Conservation (phyloP, 2,797 vertebrate species). For the Micromesistius poutassou region DNA sequence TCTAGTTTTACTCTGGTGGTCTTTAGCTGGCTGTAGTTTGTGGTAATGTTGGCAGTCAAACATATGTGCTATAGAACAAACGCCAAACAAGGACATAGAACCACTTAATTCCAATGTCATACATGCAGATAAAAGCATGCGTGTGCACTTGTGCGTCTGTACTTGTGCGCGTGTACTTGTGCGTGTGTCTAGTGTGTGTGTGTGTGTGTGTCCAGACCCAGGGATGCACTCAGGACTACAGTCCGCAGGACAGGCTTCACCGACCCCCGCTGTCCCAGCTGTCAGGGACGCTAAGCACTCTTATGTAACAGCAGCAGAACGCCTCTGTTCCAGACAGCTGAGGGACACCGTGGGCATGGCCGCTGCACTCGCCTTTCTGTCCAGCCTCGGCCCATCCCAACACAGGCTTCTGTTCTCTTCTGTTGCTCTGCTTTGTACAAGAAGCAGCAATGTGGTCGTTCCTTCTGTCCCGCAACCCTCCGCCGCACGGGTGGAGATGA, state of each 20-base stretch:
- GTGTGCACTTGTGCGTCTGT: too few species aligned
- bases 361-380: background rate
- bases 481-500: too few species aligned
- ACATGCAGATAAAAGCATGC: too few species aligned
- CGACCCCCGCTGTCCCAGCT: slow-evolving; percentile 42
- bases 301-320: slow-evolving; percentile 65
- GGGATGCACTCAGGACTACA: background rate
- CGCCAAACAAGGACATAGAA: background rate
- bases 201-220: background rate
- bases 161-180: too few species aligned
- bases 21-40: background rate
- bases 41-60: background rate
- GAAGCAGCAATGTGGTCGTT: too few species aligned
- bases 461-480: too few species aligned
- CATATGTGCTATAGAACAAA: background rate
- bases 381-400: too few species aligned
- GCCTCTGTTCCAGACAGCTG: slow-evolving; percentile 59
- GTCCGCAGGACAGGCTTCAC: background rate
- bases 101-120: background rate
- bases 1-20: background rate
- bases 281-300: slow-evolving; percentile 38
- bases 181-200: background rate
- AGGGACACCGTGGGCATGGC: slow-evolving; percentile 26
- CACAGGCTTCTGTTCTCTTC: too few species aligned
- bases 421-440: too few species aligned